Conservation (phyloP, 2,113 vertebrate species). For the Vombatus ursinus region DNA sequence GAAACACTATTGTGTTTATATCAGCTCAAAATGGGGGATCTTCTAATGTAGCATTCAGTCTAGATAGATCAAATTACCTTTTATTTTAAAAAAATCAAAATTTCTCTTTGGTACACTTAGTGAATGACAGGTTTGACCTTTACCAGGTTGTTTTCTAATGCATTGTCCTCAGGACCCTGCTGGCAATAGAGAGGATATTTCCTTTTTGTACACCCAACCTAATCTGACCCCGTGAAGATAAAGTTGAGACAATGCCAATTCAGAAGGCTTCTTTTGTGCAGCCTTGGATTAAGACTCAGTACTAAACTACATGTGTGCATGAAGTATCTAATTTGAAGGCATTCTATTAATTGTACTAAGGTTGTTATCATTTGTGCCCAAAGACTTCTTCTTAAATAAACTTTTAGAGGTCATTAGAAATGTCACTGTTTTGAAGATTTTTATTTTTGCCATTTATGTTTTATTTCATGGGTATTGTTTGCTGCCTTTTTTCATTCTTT, state of each 20-base stretch:
- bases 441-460: background rate
- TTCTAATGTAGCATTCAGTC: slow-evolving; percentile 66
- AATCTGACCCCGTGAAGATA: slow-evolving; percentile 51
- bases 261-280: slow-evolving; percentile 29
- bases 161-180: slow-evolving; percentile 65
- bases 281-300: background rate
- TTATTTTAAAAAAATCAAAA: slow-evolving; percentile 79
- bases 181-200: slow-evolving; percentile 17
- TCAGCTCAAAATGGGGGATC: slow-evolving; percentile 51
- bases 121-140: slow-evolving; percentile 78
- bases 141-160: slow-evolving; percentile 14
- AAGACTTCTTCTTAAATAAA: background rate
- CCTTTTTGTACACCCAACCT: slow-evolving; percentile 46
- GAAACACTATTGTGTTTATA: slow-evolving; percentile 65
- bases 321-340: rapidly evolving
- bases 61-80: slow-evolving; percentile 76
- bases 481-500: background rate
- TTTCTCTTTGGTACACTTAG: slow-evolving; percentile 65
- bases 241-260: slow-evolving; percentile 23
- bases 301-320: rapidly evolving
- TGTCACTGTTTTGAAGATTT: rapidly evolving
- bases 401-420: background rate
- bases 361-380: background rate
- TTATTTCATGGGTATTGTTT: background rate
- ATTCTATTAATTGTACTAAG: no score